phyloP scores from a whole-genome alignment of 2,888 invertebrate species.

The Drosophila seclusa region DNA sequence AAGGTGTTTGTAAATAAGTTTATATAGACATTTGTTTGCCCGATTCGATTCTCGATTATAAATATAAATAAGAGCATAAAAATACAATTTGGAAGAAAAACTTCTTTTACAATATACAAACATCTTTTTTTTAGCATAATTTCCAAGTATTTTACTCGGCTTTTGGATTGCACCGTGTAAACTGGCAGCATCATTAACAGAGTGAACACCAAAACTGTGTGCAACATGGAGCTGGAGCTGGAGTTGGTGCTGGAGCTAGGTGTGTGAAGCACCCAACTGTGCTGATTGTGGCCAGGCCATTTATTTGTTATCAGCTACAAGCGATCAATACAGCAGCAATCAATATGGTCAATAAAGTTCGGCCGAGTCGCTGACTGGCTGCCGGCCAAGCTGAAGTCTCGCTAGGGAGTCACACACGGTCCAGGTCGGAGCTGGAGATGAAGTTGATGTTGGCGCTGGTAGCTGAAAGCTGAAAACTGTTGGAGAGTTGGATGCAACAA shows the following conservation, averaged over 20 bases:
- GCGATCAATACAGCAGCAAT: slow-evolving; percentile 79
- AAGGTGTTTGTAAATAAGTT: neutral
- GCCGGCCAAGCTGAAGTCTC: slow-evolving; percentile 20
- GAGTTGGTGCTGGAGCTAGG: slow-evolving; percentile 8
- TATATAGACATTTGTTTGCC: neutral
- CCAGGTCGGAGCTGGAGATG: slow-evolving; percentile 4
- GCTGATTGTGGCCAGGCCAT: slow-evolving; percentile 47
- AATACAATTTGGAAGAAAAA: neutral
- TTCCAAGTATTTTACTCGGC: neutral
- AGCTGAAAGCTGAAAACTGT: neutral
- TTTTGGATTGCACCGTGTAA: slow-evolving; percentile 21
- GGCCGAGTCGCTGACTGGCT: slow-evolving; percentile 29
- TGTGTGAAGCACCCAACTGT: slow-evolving; percentile 63
- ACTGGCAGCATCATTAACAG: slow-evolving; percentile 49
- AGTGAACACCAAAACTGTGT: slow-evolving; percentile 33
- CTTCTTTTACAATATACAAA: neutral
- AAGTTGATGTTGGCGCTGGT: slow-evolving; percentile 14
- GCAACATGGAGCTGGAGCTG: slow-evolving; percentile 13
- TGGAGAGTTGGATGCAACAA: slow-evolving; percentile 9
- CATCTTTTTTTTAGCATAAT: neutral
- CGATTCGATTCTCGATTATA: neutral
- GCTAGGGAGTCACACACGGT: slow-evolving; percentile 43
- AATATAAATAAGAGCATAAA: neutral
- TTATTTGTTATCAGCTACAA: slow-evolving; percentile 69
- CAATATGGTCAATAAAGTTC: slow-evolving; percentile 80